These are phyloP conservation scores for Monomorium pharaonis DNA, from an alignment of 1,140 invertebrate genomes.

Conservation along the genomic window DNA sequence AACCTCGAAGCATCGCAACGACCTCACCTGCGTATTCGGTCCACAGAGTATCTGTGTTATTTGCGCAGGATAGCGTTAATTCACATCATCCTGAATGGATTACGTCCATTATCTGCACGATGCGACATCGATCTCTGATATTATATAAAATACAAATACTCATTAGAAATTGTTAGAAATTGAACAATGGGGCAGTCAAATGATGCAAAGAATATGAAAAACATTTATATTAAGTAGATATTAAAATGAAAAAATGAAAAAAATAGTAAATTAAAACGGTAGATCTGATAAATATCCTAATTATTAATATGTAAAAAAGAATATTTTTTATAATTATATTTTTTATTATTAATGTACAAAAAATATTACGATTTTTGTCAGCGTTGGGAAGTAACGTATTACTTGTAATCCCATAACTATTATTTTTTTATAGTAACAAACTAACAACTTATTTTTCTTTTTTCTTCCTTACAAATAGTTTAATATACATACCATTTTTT, in stretches of 20 bases:
- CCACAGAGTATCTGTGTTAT: constrained; percentile 42
- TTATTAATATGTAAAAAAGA: background rate
- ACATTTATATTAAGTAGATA: background rate
- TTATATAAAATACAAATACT: background rate
- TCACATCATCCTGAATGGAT: constrained; percentile 14
- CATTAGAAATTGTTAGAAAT: background rate
- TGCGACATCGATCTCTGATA: constrained; percentile 23
- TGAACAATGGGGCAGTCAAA: background rate
- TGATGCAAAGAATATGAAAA: background rate
- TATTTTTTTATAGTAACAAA: no score
- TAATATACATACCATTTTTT: no score
- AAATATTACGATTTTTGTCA: background rate
- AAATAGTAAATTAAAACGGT: background rate
- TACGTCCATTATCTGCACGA: constrained; percentile 8
- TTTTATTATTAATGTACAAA: background rate
- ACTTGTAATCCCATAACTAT: no score
- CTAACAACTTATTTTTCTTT: no score
- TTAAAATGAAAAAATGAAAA: background rate
- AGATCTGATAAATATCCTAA: background rate
- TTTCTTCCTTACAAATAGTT: no score
- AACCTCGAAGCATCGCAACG: background rate
- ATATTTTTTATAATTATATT: constrained; percentile 15
- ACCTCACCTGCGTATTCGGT: constrained; percentile 40
- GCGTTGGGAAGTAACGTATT: no score
- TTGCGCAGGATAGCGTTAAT: constrained; percentile 13